These are phyloP conservation scores for Drosophila ercepeae DNA, from an alignment of 1,140 invertebrate genomes.

Conservation along the genomic window DNA sequence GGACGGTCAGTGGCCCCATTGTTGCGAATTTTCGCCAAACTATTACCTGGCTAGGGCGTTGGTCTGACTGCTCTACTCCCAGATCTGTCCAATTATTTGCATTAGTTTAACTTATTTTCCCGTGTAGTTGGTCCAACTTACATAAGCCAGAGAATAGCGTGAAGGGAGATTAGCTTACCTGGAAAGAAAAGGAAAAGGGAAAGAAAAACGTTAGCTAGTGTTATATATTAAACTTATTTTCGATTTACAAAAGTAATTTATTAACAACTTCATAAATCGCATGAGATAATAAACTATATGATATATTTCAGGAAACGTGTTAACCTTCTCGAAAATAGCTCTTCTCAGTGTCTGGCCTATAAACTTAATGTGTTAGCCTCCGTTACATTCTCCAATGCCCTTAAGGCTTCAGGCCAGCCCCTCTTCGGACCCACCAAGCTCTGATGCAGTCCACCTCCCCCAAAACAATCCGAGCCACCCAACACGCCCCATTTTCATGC, in stretches of 20 bases:
- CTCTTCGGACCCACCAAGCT: too few species aligned
- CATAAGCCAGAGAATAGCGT: constrained; percentile 44
- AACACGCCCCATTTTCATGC: constrained; percentile 65
- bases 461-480: constrained; percentile 39
- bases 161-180: constrained; percentile 58
- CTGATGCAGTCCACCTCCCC: neutral
- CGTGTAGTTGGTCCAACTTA: constrained; percentile 50
- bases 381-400: constrained; percentile 41
- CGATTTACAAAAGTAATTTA: neutral
- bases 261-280: neutral
- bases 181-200: constrained; percentile 40
- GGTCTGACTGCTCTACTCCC: constrained; percentile 27
- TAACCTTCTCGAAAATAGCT: neutral
- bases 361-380: constrained; percentile 13
- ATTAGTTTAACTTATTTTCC: constrained; percentile 33
- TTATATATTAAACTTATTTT: neutral
- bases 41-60: constrained; percentile 55
- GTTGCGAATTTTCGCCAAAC: constrained; percentile 40
- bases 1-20: constrained; percentile 49
- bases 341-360: neutral
- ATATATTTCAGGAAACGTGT: neutral
- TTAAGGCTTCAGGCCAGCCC: neutral
- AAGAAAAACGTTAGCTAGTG: constrained; percentile 6
- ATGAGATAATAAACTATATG: neutral
- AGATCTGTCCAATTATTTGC: constrained; percentile 73